Conservation (phyloP, 2,113 vertebrate genomes). For the Paramormyrops kingsleyae region DNA sequence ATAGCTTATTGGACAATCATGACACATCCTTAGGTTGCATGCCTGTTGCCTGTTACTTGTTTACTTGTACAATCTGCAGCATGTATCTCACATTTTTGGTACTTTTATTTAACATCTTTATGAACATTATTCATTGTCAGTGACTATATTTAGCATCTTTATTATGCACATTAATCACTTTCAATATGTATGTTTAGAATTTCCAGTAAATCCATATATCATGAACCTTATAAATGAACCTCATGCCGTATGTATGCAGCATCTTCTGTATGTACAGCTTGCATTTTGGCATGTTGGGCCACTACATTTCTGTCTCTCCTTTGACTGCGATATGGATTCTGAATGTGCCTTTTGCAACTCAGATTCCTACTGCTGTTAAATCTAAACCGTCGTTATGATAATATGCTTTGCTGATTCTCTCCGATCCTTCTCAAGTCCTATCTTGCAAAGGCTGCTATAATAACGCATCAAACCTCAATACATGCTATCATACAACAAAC, state of each 20-base stretch:
- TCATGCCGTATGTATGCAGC: not conserved
- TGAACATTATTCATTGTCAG: not conserved
- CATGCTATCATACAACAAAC: not conserved
- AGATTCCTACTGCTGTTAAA: not conserved
- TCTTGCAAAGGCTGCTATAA: not conserved
- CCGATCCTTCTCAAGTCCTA: not conserved
- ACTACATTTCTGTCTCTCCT: not conserved
- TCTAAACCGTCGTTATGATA: not conserved
- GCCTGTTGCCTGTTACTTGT: not conserved
- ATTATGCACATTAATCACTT: not conserved
- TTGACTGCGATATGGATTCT: not conserved
- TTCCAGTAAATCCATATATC: not conserved
- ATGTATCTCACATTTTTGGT: not conserved
- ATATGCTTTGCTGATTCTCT: not conserved
- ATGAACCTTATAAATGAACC: not conserved
- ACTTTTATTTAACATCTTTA: not conserved
- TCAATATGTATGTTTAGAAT: not conserved
- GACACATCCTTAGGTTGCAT: not conserved
- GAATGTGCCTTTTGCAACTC: not conserved
- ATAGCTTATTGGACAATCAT: not conserved
- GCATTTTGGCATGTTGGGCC: not conserved
- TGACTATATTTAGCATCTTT: not conserved
- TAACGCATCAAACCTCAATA: not conserved
- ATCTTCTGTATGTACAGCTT: not conserved
- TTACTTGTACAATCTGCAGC: not conserved